Evolutionary conservation across 2,797 vertebrate species (phyloP).

Genomic region (Chaenodraco wilsoni): DNA sequence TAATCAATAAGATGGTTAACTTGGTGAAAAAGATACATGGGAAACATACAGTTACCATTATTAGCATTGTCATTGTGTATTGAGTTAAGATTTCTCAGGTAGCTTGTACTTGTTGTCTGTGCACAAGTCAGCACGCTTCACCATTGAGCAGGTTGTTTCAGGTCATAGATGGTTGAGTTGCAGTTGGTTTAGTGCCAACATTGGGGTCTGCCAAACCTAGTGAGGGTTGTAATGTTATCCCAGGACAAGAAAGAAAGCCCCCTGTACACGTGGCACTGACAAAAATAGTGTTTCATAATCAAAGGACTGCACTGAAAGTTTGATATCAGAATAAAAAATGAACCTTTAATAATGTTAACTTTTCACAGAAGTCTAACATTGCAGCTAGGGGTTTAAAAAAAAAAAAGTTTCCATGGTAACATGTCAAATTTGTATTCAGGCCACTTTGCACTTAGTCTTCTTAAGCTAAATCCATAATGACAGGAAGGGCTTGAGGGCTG

Average conservation of each 20-base stretch:
- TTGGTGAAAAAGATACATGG: neutral
- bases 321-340: neutral
- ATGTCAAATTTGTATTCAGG: constrained; percentile 8
- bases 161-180: neutral
- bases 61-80: neutral
- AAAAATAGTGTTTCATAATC: constrained; percentile 9
- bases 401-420: constrained; percentile 30
- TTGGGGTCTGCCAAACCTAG: neutral
- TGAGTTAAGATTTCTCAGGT: neutral
- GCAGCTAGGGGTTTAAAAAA: neutral
- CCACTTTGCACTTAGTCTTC: constrained; percentile 23
- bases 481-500: constrained; percentile 1
- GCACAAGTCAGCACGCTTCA: neutral
- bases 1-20: neutral
- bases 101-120: neutral
- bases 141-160: neutral
- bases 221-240: neutral
- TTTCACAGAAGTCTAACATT: neutral
- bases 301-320: constrained; percentile 2
- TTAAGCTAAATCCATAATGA: constrained; percentile 22
- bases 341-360: constrained; percentile 8
- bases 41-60: neutral
- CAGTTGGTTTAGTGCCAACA: neutral
- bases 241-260: neutral
- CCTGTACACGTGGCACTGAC: neutral